Percentiles rank a stretch among this genome's conserved stretches.
Evolutionary conservation across 2,797 vertebrate genomes (phyloP).

Genomic region (Acrocephalus scirpaceus): DNA sequence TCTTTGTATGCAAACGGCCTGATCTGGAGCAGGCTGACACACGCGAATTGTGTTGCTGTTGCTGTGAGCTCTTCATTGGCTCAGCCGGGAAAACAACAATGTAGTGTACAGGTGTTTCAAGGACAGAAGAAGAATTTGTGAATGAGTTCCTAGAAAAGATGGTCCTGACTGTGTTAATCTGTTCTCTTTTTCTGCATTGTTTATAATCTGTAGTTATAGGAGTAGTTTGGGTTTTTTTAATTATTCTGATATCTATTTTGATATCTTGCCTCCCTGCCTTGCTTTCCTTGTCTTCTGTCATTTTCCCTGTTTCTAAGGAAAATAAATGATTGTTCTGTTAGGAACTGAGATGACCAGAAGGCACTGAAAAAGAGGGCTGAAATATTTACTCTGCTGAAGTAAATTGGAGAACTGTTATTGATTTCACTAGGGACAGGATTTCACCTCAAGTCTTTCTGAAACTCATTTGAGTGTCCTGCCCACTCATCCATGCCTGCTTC

Average conservation of each 20-base stretch:
- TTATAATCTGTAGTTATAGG: not conserved
- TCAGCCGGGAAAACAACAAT: not conserved
- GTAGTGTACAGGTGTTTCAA: constrained; percentile 11
- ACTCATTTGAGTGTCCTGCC: constrained; percentile 41
- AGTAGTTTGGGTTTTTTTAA: rapidly evolving
- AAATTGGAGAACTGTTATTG: constrained; percentile 26
- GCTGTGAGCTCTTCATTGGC: not conserved
- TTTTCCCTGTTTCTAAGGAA: not conserved
- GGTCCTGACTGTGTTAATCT: not conserved
- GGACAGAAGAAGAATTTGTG: not conserved
- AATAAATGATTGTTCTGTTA: constrained; percentile 18
- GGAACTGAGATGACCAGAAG: constrained; percentile 3
- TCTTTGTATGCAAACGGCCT: not conserved
- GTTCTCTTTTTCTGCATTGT: not conserved
- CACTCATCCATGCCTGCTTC: constrained; percentile 1
- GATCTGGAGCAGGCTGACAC: not conserved
- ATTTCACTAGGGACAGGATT: constrained; percentile 38
- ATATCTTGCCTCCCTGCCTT: not conserved
- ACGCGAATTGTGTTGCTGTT: not conserved
- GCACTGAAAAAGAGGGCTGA: not conserved
- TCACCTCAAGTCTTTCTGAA: constrained; percentile 56
- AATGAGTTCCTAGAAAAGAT: constrained; percentile 33
- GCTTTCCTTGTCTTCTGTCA: not conserved
- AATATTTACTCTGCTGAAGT: constrained; percentile 49
- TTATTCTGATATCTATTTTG: not conserved